Percentiles rank a stretch among this genome's conserved stretches.
Evolutionary conservation across 2,113 vertebrate genomes (phyloP).

Genomic region (Hemichromis elongatus): DNA sequence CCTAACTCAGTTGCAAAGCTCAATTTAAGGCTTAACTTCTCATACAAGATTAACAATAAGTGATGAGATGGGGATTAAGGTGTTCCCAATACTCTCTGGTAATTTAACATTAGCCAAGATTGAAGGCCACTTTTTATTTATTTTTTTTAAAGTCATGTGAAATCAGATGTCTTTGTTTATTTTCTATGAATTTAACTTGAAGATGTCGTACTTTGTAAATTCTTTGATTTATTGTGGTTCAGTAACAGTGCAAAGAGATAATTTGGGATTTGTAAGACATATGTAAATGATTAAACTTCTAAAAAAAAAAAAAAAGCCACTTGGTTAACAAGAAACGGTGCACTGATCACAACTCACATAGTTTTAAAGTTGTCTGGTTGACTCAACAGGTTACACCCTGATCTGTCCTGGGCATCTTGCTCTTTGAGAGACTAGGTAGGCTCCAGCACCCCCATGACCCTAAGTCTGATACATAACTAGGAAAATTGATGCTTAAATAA

Average conservation of each 20-base stretch:
- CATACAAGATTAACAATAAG: not conserved
- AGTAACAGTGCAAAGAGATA: not conserved
- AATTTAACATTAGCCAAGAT: not conserved
- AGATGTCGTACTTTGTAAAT: not conserved
- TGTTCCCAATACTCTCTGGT: not conserved
- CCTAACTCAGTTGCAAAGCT: not conserved
- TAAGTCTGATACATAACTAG: not conserved
- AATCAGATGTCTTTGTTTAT: not conserved
- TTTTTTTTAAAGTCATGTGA: not conserved
- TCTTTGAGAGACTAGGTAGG: not conserved
- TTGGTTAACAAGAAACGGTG: not conserved
- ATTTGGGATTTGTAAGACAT: not conserved
- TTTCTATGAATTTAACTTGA: not conserved
- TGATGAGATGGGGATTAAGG: not conserved
- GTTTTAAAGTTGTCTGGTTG: not conserved
- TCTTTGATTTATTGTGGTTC: not conserved
- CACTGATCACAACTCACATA: not conserved
- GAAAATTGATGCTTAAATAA: not conserved
- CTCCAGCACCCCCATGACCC: not conserved
- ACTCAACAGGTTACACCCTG: not conserved
- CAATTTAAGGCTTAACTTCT: not conserved
- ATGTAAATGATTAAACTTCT: not conserved
- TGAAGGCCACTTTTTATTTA: not conserved
- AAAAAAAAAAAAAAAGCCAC: not conserved
- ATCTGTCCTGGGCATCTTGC: not conserved